Conservation (phyloP, 2,113 vertebrate genomes). For the Atlantisia rogersi region DNA sequence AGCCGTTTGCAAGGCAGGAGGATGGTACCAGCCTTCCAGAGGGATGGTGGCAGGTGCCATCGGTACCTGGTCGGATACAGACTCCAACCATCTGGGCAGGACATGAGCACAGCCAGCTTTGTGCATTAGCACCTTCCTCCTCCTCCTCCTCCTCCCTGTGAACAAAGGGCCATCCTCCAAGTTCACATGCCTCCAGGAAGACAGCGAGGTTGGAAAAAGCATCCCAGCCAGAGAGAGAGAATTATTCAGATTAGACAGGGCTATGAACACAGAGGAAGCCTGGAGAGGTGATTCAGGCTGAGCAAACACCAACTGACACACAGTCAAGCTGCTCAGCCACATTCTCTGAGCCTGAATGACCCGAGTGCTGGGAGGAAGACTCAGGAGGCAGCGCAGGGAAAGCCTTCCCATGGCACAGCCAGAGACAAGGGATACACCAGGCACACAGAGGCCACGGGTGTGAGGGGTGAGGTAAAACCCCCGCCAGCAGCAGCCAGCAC, state of each 20-base stretch:
- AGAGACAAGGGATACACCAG: neutral
- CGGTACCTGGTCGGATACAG: rapidly evolving
- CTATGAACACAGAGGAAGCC: neutral
- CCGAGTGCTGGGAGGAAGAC: rapidly evolving
- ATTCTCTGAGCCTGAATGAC: neutral
- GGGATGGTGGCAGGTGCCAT: neutral
- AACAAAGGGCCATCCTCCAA: neutral
- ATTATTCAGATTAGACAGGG: neutral
- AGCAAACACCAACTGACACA: neutral
- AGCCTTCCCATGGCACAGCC: rapidly evolving
- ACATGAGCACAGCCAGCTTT: rapidly evolving
- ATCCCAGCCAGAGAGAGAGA: neutral
- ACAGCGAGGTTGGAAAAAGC: neutral
- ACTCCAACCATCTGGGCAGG: rapidly evolving
- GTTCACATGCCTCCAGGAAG: rapidly evolving
- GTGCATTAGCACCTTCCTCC: rapidly evolving
- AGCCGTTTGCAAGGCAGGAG: neutral
- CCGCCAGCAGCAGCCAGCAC: rapidly evolving
- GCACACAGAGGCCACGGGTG: rapidly evolving
- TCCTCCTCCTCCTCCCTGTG: rapidly evolving
- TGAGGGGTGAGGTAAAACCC: rapidly evolving
- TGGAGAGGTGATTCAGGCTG: neutral
- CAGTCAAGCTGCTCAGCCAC: neutral
- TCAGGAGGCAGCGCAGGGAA: neutral
- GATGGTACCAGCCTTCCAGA: rapidly evolving